These are phyloP conservation scores for Lasioglossum marginatum DNA, from an alignment of 2,888 invertebrate species.

Conservation along the genomic window DNA sequence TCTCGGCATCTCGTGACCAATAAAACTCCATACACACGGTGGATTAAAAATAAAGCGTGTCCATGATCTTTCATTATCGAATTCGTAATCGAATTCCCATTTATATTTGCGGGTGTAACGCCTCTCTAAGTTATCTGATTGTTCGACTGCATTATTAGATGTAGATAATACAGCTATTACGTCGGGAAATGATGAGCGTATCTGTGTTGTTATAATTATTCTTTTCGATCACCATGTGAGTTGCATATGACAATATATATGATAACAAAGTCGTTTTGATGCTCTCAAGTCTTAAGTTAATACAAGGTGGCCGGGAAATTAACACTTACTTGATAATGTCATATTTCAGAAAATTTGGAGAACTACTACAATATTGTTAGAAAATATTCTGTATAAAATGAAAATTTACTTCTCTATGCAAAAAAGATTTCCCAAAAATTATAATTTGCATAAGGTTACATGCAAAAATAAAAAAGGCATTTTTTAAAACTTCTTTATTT, in stretches of 20 bases:
- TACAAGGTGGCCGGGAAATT: neutral
- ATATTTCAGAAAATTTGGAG: no score
- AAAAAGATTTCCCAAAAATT: no score
- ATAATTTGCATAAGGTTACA: no score
- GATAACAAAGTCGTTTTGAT: neutral
- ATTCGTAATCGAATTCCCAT: neutral
- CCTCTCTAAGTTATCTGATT: neutral
- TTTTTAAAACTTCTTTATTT: no score
- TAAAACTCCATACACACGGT: neutral
- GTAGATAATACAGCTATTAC: neutral
- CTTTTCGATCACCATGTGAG: neutral
- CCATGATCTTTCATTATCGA: neutral
- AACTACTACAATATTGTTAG: no score
- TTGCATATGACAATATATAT: neutral
- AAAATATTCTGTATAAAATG: neutral
- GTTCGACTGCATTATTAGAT: neutral
- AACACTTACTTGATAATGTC: no score
- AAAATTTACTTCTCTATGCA: neutral
- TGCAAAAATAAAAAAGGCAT: no score
- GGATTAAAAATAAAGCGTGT: conserved; percentile 5
- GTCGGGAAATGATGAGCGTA: neutral
- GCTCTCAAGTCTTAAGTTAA: neutral
- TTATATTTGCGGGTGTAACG: neutral
- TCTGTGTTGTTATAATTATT: neutral
- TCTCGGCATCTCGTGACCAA: neutral